Conservation (phyloP, 1,140 invertebrate genomes). For the Drosophila pectinifera region DNA sequence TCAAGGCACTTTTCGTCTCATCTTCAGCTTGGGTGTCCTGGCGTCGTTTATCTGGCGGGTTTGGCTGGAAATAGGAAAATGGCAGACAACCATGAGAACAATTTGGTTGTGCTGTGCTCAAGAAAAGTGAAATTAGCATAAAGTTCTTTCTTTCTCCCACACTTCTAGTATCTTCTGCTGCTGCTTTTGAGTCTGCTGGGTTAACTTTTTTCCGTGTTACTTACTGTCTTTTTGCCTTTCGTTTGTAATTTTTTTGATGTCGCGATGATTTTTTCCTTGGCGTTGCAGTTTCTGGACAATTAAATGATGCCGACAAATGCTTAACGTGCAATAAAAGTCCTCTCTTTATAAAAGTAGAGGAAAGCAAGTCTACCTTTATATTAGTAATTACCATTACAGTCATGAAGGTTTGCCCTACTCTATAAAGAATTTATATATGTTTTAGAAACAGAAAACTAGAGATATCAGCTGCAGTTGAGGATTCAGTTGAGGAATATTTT, state of each 20-base stretch:
- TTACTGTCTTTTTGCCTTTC: slow-evolving; percentile 54
- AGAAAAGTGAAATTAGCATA: slow-evolving; percentile 81
- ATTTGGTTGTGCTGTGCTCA: slow-evolving; percentile 70
- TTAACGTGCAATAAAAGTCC: slow-evolving; percentile 10
- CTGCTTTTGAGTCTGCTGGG: slow-evolving; percentile 38
- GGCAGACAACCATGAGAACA: slow-evolving; percentile 48
- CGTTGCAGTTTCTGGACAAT: slow-evolving; percentile 36
- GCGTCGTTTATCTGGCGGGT: slow-evolving; percentile 60
- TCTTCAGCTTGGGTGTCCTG: slow-evolving; percentile 37
- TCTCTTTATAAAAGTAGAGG: neutral
- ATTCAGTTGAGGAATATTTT: too few species aligned
- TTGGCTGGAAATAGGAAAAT: slow-evolving; percentile 25
- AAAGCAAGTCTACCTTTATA: neutral
- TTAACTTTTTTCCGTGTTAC: slow-evolving; percentile 52
- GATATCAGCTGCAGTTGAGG: too few species aligned
- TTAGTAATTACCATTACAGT: neutral
- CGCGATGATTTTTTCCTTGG: slow-evolving; percentile 22
- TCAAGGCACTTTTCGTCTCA: slow-evolving; percentile 10
- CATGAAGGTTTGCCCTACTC: neutral
- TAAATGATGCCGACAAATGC: slow-evolving; percentile 44
- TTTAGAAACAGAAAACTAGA: too few species aligned
- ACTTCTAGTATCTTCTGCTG: slow-evolving; percentile 33
- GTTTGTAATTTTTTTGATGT: slow-evolving; percentile 63
- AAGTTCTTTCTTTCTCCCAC: slow-evolving; percentile 46
- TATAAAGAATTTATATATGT: too few species aligned